Percentiles rank a stretch among this genome's conserved stretches.
Conservation (phyloP, 2,888 invertebrate species). For the Zele albiditarsus region DNA sequence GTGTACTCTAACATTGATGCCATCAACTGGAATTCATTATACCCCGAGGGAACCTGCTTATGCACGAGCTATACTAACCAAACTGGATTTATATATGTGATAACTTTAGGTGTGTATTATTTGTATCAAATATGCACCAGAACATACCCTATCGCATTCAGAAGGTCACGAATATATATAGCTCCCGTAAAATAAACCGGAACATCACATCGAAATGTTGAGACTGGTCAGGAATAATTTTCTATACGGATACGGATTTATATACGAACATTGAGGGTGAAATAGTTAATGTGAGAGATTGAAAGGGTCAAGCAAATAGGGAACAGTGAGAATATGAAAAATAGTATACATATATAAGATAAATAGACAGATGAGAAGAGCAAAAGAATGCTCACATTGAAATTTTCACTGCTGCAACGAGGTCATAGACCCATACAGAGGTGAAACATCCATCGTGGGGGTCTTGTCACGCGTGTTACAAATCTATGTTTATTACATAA, state of each 20-base stretch:
- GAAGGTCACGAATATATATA: neutral
- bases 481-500: slow-evolving; percentile 12
- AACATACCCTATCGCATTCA: neutral
- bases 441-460: slow-evolving; percentile 5
- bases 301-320: neutral
- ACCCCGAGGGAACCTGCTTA: slow-evolving; percentile 43
- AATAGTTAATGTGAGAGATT: slow-evolving; percentile 22
- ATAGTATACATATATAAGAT: neutral
- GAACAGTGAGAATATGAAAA: neutral
- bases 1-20: slow-evolving; percentile 15
- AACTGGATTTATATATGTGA: slow-evolving; percentile 39
- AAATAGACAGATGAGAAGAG: slow-evolving; percentile 21
- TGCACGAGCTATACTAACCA: slow-evolving; percentile 41
- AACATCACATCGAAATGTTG: slow-evolving; percentile 61
- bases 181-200: slow-evolving; percentile 55
- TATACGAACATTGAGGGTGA: slow-evolving; percentile 33
- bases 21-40: slow-evolving; percentile 46
- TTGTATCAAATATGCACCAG: neutral
- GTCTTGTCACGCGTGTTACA: slow-evolving; percentile 56
- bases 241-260: slow-evolving; percentile 39
- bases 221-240: slow-evolving; percentile 68
- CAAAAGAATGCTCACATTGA: slow-evolving; percentile 1
- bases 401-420: neutral
- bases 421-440: neutral
- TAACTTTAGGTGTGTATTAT: neutral